phyloP scores from a whole-genome alignment of 1,140 invertebrate species.

The Eubasilissa regina region DNA sequence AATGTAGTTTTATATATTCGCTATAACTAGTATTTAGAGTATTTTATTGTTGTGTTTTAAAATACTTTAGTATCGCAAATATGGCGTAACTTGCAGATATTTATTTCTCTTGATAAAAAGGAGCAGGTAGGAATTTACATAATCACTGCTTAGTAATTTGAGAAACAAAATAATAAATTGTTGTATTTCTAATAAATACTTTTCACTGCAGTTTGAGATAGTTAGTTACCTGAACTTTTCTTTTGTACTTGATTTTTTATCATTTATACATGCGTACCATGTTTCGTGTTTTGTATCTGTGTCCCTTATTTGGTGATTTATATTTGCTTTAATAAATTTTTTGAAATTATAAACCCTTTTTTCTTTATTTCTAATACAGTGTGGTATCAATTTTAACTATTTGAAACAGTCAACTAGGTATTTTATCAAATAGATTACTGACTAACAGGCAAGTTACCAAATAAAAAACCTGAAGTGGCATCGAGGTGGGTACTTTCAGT shows the following conservation, averaged over 20 bases:
- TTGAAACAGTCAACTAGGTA: too few relatives aligned
- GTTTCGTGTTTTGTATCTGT: conserved; percentile 3
- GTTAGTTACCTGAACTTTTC: neutral
- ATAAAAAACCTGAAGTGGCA: too few relatives aligned
- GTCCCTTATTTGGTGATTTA: conserved; percentile 31
- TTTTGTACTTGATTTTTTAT: neutral
- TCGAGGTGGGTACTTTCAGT: too few relatives aligned
- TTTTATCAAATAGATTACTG: too few relatives aligned
- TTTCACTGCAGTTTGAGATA: neutral
- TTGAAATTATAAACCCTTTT: conserved; percentile 19
- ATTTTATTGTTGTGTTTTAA: conserved; percentile 22
- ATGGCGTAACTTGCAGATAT: neutral
- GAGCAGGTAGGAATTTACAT: too few relatives aligned
- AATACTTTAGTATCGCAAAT: conserved; percentile 22
- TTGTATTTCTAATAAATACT: neutral
- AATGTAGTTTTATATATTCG: conserved; percentile 11
- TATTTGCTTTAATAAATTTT: conserved; percentile 34
- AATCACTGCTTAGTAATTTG: too few relatives aligned
- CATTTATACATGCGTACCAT: neutral
- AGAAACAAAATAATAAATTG: neutral
- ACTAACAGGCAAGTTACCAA: too few relatives aligned
- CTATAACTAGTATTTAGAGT: conserved; percentile 19
- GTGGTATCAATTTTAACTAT: too few relatives aligned
- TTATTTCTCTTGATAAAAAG: neutral
- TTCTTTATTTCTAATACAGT: neutral